phyloP scores from a whole-genome alignment of 2,113 vertebrate genomes.

The Heloderma charlesbogerti region DNA sequence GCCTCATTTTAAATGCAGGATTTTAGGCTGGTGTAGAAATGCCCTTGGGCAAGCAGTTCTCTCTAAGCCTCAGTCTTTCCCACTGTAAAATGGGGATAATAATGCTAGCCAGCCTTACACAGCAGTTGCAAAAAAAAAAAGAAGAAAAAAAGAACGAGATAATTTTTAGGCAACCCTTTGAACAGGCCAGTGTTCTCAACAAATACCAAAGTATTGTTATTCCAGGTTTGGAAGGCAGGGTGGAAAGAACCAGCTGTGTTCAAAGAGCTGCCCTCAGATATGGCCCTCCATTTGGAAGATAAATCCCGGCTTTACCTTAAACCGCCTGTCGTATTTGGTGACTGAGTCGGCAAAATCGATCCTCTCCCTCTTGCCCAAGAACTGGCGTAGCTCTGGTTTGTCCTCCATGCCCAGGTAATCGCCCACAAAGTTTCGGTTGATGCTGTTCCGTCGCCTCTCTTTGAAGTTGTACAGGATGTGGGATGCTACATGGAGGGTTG shows the following conservation, averaged over 20 bases:
- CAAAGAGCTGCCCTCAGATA: background rate
- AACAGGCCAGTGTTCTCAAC: background rate
- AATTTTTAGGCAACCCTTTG: background rate
- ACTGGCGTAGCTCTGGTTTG: conserved; percentile 91
- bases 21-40: no score
- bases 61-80: background rate
- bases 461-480: conserved; percentile 96
- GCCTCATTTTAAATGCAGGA: no score
- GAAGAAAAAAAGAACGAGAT: background rate
- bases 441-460: conserved; percentile 92
- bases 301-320: conserved; percentile 86
- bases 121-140: background rate
- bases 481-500: conserved; percentile 79
- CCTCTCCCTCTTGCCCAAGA: conserved; percentile 91
- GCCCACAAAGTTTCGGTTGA: conserved; percentile 97
- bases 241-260: no score
- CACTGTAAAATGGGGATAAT: background rate
- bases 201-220: background rate
- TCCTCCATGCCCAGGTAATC: conserved; percentile 98
- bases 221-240: background rate
- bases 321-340: conserved; percentile 95
- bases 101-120: background rate
- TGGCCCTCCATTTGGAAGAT: background rate
- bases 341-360: conserved; percentile 93
- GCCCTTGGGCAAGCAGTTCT: background rate